These are phyloP conservation scores for Xiphophorus maculatus DNA, from an alignment of 2,113 vertebrate species.

Conservation along the genomic window DNA sequence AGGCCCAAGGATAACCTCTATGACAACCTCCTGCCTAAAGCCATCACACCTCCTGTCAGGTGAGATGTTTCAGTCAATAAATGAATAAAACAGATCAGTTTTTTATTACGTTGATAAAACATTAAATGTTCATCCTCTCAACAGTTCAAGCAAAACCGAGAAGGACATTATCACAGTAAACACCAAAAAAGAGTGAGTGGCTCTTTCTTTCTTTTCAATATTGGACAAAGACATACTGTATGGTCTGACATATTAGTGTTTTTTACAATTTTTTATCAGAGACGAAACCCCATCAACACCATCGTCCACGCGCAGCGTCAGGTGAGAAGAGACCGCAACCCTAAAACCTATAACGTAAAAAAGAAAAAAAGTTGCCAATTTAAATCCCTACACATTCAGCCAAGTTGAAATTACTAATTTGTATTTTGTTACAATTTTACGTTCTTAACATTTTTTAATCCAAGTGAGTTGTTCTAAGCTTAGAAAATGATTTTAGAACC, in stretches of 20 bases:
- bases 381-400: too few relatives aligned
- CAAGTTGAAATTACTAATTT: too few relatives aligned
- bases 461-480: too few relatives aligned
- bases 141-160: constrained; percentile 35
- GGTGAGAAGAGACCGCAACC: constrained; percentile 39
- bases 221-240: neutral
- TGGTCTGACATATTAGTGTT: neutral
- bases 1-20: constrained; percentile 73
- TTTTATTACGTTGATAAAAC: neutral
- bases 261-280: constrained; percentile 32
- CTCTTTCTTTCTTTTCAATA: neutral
- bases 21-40: constrained; percentile 60
- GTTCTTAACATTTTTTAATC: too few relatives aligned
- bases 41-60: constrained; percentile 54
- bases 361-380: too few relatives aligned
- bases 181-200: constrained; percentile 54
- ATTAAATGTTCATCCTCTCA: neutral
- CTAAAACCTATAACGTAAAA: neutral
- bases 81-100: neutral
- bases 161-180: constrained; percentile 41
- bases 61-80: constrained; percentile 27
- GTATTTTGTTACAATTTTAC: too few relatives aligned
- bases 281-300: constrained; percentile 36
- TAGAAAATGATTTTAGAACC: too few relatives aligned
- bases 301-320: constrained; percentile 33